These are phyloP conservation scores for Drosophila paranaensis DNA, from an alignment of 2,888 invertebrate species.

Conservation along the genomic window DNA sequence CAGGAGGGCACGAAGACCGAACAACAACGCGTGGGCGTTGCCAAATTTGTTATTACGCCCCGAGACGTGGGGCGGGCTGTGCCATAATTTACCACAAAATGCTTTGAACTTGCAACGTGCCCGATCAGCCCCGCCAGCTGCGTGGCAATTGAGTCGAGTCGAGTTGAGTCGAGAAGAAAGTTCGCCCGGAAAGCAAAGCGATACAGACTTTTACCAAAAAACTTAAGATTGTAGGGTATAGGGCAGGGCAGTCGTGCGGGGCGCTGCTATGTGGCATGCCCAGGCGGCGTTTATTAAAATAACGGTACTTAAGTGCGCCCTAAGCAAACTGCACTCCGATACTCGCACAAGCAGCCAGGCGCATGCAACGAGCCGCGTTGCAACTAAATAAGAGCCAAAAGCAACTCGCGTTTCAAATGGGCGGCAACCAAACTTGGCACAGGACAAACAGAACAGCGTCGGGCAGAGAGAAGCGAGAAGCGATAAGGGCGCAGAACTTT, in stretches of 20 bases:
- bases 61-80: conserved; percentile 11
- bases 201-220: conserved; percentile 53
- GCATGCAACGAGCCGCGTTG: conserved; percentile 40
- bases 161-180: conserved; percentile 45
- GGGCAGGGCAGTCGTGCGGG: conserved; percentile 6
- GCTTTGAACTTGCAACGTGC: conserved; percentile 62
- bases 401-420: conserved; percentile 38
- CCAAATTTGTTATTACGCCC: conserved; percentile 51
- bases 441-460: conserved; percentile 14
- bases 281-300: conserved; percentile 78
- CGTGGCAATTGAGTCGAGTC: conserved; percentile 11
- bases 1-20: conserved; percentile 2
- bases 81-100: conserved; percentile 56
- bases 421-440: conserved; percentile 47
- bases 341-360: conserved; percentile 34
- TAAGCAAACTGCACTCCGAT: conserved; percentile 70
- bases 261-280: conserved; percentile 53
- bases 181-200: conserved; percentile 48
- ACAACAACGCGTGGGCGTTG: conserved; percentile 51
- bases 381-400: conserved; percentile 27
- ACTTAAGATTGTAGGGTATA: neutral
- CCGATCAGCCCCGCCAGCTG: conserved; percentile 47
- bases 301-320: conserved; percentile 80
- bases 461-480: conserved; percentile 1
- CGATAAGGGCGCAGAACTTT: conserved; percentile 28